Evolutionary conservation across 2,113 vertebrate species (phyloP), one percentile per base, ranked within the genome.

Genomic region (Aix galericulata): DNA sequence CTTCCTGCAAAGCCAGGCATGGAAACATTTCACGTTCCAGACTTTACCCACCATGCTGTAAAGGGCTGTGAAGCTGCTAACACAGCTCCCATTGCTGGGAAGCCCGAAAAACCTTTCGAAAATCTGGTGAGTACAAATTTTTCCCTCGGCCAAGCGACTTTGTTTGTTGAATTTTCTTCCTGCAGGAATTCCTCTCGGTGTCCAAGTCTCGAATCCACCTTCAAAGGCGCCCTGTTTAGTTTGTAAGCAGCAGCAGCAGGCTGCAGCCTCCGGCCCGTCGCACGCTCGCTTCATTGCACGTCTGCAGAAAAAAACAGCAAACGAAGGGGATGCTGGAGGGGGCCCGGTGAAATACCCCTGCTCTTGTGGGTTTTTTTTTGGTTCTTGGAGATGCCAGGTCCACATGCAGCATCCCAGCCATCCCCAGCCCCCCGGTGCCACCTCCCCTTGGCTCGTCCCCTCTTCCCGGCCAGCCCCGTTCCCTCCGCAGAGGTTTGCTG

Each of bases 101-200:
- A 64, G 62, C 74, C 53, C 4, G 3, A 6, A 66, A 74, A 81
- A 27, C 40, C 89, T 64, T 40, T 46, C 40, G 68, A 55, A 31
- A 10, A 63, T 6, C 44, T 12, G 36, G 25, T 4, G 80, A 25
- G 59, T 7, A 42, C 5, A 36, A 50, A 32, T 9, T 21, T 25
- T 16, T 46, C 78, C 67, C 75, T 15, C 72, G 31, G 89, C 91
- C 85, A 25, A 92, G 50, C 50, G 3, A 72, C 42, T 82, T 36
- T 50, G 82, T 90, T 93, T 95, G 91, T 94, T 82, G 91, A 93
- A 58, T 59, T 95, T 91, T 36, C 89, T 93, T 62, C 81, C 84
- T 38, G 74, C 85, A 88, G 94, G 95, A 96, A 96, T 94, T 92
- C 63, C 55, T 48, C 6, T 17, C 38, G 0, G 6, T 3, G 4